These are phyloP conservation scores for Epicampocera succincta DNA, from an alignment of 2,888 invertebrate species.

Conservation along the genomic window DNA sequence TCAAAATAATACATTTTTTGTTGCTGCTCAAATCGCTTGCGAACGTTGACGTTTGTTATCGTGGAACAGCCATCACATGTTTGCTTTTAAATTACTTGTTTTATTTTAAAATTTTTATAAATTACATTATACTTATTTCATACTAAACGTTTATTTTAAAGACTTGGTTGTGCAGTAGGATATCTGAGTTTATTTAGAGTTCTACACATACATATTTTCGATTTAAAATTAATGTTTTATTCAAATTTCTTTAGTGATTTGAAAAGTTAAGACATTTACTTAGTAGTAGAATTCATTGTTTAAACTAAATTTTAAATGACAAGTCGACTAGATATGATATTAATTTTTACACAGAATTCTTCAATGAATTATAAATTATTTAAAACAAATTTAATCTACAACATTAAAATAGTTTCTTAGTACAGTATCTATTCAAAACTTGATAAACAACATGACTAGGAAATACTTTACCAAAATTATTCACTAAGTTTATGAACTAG, in stretches of 20 bases:
- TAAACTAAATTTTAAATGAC: constrained; percentile 34
- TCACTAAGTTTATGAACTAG: constrained; percentile 37
- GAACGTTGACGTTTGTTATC: too few species aligned
- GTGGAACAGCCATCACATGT: too few species aligned
- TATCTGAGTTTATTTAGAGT: too few species aligned
- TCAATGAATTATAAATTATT: neutral
- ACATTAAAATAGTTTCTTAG: neutral
- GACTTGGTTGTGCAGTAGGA: too few species aligned
- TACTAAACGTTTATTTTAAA: too few species aligned
- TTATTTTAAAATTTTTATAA: too few species aligned
- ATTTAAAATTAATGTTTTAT: too few species aligned
- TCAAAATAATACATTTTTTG: too few species aligned
- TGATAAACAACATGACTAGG: constrained; percentile 35
- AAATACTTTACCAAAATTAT: neutral
- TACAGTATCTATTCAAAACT: neutral
- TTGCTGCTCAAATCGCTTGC: too few species aligned
- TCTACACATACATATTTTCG: too few species aligned
- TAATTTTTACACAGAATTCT: constrained; percentile 29
- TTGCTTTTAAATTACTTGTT: neutral
- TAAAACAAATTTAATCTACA: constrained; percentile 38
- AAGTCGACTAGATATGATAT: constrained; percentile 34
- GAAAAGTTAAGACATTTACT: constrained; percentile 5
- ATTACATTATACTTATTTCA: too few species aligned
- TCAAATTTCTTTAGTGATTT: neutral
- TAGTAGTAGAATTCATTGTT: neutral